phyloP scores from a whole-genome alignment of 2,888 invertebrate species.

The Morpho helenor region DNA sequence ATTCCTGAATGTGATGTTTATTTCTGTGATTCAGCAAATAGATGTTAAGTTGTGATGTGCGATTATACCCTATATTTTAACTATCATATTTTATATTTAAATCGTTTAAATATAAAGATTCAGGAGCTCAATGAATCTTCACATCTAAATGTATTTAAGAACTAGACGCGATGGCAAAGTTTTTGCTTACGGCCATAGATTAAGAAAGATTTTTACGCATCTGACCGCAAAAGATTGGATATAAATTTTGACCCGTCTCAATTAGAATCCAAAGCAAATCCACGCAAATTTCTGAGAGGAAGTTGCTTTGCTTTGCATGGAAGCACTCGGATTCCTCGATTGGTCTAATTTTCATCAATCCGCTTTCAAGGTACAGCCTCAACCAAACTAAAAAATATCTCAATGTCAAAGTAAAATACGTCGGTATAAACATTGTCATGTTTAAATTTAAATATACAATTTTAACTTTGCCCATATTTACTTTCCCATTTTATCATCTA shows the following conservation, averaged over 20 bases:
- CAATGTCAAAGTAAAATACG: slow-evolving; percentile 35
- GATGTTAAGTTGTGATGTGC: slow-evolving; percentile 75
- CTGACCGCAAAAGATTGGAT: slow-evolving; percentile 28
- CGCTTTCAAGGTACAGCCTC: slow-evolving; percentile 39
- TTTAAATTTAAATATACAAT: slow-evolving; percentile 41
- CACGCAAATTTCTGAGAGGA: slow-evolving; percentile 75
- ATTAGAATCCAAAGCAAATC: slow-evolving; percentile 64
- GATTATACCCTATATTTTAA: slow-evolving; percentile 66
- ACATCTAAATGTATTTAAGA: slow-evolving; percentile 52
- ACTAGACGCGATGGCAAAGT: slow-evolving; percentile 53
- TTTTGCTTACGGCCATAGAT: slow-evolving; percentile 29
- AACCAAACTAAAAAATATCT: slow-evolving; percentile 29
- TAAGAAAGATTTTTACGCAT: slow-evolving; percentile 21
- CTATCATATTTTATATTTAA: slow-evolving; percentile 36
- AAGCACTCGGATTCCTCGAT: slow-evolving; percentile 60
- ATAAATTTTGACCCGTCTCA: slow-evolving; percentile 32
- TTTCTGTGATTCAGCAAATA: slow-evolving; percentile 66
- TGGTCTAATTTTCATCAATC: slow-evolving; percentile 21
- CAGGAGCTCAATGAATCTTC: slow-evolving; percentile 72
- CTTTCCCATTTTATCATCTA: slow-evolving; percentile 52
- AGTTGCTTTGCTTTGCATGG: slow-evolving; percentile 72
- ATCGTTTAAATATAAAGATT: slow-evolving; percentile 63
- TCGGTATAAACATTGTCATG: slow-evolving; percentile 50
- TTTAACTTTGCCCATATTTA: slow-evolving; percentile 46
- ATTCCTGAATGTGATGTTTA: slow-evolving; percentile 38